Base-by-base conservation (phyloP, 2,888 invertebrate species). In the Hydrotaea cyrtoneurina region DNA sequence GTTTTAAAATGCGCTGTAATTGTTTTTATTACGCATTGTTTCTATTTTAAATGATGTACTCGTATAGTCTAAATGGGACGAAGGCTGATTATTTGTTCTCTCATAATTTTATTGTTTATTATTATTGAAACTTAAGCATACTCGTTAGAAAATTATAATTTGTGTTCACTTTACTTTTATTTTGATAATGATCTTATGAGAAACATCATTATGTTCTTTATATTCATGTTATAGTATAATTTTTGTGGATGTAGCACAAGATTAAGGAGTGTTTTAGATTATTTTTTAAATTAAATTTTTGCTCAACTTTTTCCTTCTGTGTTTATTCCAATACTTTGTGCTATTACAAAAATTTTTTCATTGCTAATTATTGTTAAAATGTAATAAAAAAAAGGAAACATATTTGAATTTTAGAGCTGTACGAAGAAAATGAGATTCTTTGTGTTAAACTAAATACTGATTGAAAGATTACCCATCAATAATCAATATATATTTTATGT, bases 41-140 rank as follows among this genome's bases (percentile, higher is more conserved):
- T 46, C 73, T 55, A 46, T 69, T 72, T 23, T 39, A 64, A 66
- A 53, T 66, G 10, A 50, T 64, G 7, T 46, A 31, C 43, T 46
- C 74, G 46, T 78, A 43, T 80, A 86, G 86, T 86, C 82, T 85
- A 83, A 78, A 66, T 73, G 87, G 87, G 87, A 89, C 87, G 87
- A 91, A 91, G 91, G 89, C 90, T 90, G 90, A 90, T 87, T 83
- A 62, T 80, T 79, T 80, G 87, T 88, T 87, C 82, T 46, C 17
- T 21, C 23, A 26, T 23, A 59, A 83, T 85, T 55, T 59, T 75
- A 15, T 73, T 31, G 55, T 23, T 19, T 72, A 19, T 39, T 39
- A 72, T 75, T 59, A 53, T 36, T 73, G 73, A 50, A 8, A 15
- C n/a, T 13, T 50, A 50, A 50, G 50, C 50, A 55, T 55, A 55